phyloP scores from a whole-genome alignment of 2,113 vertebrate species.

The Rhadina sibilatrix region DNA sequence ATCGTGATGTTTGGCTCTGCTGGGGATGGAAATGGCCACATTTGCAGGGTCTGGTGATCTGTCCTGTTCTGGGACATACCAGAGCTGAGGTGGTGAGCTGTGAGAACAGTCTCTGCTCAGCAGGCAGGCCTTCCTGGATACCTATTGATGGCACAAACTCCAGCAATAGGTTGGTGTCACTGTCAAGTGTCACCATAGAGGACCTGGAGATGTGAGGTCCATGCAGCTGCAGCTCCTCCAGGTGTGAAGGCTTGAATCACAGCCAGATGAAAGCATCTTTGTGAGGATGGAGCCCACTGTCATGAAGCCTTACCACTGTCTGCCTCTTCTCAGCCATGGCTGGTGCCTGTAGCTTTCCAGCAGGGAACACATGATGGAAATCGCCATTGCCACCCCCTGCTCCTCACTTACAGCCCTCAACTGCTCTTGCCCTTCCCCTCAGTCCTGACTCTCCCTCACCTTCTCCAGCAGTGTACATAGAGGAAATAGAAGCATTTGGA shows the following conservation, averaged over 20 bases:
- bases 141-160: accelerated
- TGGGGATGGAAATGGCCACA: not conserved
- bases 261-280: not conserved
- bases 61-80: not conserved
- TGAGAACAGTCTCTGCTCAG: not conserved
- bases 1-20: not conserved
- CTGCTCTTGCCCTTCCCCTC: not conserved
- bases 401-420: not conserved
- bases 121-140: not conserved
- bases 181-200: not conserved
- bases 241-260: not conserved
- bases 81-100: not conserved
- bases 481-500: not conserved
- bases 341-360: not conserved
- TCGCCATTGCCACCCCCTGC: not conserved
- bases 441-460: accelerated
- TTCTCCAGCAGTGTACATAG: not conserved
- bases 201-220: not conserved
- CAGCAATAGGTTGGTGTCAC: not conserved
- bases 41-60: not conserved
- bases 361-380: not conserved
- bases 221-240: not conserved
- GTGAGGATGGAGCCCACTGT: not conserved
- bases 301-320: not conserved
- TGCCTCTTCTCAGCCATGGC: not conserved